Percentiles rank a stretch among this genome's conserved stretches.
These are phyloP conservation scores for Drosophila niveifrons DNA, from an alignment of 2,888 invertebrate genomes.

Conservation along the genomic window DNA sequence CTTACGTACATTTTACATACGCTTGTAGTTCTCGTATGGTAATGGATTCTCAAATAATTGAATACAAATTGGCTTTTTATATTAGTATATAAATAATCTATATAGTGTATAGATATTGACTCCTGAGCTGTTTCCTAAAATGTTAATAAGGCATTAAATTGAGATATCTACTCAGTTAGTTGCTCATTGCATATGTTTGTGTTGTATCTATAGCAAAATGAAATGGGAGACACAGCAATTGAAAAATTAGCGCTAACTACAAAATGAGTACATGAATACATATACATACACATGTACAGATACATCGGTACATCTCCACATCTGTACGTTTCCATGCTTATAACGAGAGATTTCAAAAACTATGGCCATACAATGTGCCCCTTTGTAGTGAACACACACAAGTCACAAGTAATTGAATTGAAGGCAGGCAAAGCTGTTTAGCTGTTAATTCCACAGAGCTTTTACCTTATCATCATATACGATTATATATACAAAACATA, in stretches of 20 bases:
- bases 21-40: not conserved
- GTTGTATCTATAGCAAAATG: constrained; percentile 64
- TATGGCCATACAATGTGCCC: constrained; percentile 64
- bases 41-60: constrained; percentile 31
- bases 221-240: constrained; percentile 64
- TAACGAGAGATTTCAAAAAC: constrained; percentile 62
- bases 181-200: constrained; percentile 53
- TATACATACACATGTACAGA: constrained; percentile 1
- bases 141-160: constrained; percentile 54
- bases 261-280: constrained; percentile 12
- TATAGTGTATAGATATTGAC: constrained; percentile 23
- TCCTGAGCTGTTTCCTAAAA: constrained; percentile 73
- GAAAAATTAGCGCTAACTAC: constrained; percentile 65
- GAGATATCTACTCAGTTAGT: constrained; percentile 57
- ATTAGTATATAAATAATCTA: constrained; percentile 26
- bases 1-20: too few species aligned
- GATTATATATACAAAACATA: constrained; percentile 20
- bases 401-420: constrained; percentile 68
- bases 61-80: constrained; percentile 20
- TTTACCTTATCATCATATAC: constrained; percentile 18
- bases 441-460: constrained; percentile 44
- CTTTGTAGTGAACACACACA: constrained; percentile 40
- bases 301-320: constrained; percentile 11
- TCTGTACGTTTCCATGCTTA: constrained; percentile 8
- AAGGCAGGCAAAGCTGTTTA: constrained; percentile 74